Evolutionary conservation across 2,888 invertebrate species (phyloP).

Genomic region (Gymnoscelis rufifasciata): DNA sequence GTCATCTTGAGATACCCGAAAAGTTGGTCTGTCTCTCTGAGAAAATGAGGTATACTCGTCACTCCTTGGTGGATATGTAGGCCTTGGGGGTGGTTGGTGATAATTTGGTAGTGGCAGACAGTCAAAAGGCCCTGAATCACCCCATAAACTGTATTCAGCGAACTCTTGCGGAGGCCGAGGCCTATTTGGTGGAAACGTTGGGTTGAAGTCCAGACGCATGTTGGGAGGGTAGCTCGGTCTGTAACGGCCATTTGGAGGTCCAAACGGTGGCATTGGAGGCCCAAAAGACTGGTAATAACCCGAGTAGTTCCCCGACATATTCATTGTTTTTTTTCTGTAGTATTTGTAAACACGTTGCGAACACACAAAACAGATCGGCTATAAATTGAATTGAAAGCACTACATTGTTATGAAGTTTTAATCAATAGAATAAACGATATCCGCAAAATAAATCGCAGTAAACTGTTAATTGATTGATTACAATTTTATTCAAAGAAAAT

Average conservation of each 20-base stretch:
- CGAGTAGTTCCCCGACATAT: constrained; percentile 10
- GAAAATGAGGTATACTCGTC: too few species aligned
- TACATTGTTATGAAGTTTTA: constrained; percentile 18
- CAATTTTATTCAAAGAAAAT: constrained; percentile 6
- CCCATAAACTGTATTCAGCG: constrained; percentile 27
- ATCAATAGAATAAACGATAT: constrained; percentile 15
- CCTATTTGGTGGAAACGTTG: not conserved
- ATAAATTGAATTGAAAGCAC: too few species aligned
- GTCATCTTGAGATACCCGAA: too few species aligned
- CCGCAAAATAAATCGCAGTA: constrained; percentile 23
- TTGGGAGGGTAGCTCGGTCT: too few species aligned
- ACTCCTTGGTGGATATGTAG: not conserved
- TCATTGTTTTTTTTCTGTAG: constrained; percentile 7
- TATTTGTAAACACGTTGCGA: not conserved
- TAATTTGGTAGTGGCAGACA: too few species aligned
- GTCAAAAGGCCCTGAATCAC: constrained; percentile 9
- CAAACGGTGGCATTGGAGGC: not conserved
- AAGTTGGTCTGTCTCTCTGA: too few species aligned
- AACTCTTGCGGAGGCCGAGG: constrained; percentile 13
- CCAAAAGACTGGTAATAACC: not conserved
- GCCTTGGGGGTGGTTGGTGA: not conserved
- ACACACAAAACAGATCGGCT: too few species aligned
- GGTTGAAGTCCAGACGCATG: not conserved
- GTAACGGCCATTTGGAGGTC: not conserved
- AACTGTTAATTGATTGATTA: constrained; percentile 19